Evolutionary conservation across 2,888 invertebrate species (phyloP).

Genomic region (Pristionchus exspectatus): DNA sequence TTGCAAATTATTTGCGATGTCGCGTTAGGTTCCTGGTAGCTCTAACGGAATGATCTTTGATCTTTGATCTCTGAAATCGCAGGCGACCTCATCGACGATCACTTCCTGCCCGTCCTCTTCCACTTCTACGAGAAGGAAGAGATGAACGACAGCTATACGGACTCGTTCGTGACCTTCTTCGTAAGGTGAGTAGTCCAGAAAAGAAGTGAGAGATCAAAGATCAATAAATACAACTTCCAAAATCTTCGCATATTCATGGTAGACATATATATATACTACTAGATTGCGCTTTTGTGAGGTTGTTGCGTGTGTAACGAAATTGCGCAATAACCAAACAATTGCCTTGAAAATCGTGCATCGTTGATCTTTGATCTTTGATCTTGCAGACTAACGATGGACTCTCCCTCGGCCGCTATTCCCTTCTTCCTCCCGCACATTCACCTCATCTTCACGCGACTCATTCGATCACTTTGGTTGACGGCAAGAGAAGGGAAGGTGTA

Average conservation of each 20-base stretch:
- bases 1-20: no score
- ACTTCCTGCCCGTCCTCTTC: constrained; percentile 63
- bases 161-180: constrained; percentile 57
- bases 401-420: constrained; percentile 48
- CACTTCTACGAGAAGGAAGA: constrained; percentile 61
- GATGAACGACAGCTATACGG: constrained; percentile 63
- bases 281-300: no score
- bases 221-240: no score
- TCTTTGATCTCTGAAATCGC: not conserved
- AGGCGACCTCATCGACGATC: constrained; percentile 59
- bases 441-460: constrained; percentile 61
- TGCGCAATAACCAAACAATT: no score
- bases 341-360: no score
- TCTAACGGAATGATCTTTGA: not conserved
- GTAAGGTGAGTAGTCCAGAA: no score
- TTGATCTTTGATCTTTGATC: no score
- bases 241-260: no score
- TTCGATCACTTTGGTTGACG: constrained; percentile 61
- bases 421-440: constrained; percentile 39
- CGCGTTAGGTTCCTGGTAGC: no score
- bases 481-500: constrained; percentile 62
- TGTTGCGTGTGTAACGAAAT: no score
- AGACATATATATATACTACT: no score
- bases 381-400: constrained; percentile 40
- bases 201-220: no score